Evolutionary conservation across 2,888 invertebrate genomes (phyloP), one percentile per base, ranked within the genome.

Genomic region (Cheilosia vernalis): DNA sequence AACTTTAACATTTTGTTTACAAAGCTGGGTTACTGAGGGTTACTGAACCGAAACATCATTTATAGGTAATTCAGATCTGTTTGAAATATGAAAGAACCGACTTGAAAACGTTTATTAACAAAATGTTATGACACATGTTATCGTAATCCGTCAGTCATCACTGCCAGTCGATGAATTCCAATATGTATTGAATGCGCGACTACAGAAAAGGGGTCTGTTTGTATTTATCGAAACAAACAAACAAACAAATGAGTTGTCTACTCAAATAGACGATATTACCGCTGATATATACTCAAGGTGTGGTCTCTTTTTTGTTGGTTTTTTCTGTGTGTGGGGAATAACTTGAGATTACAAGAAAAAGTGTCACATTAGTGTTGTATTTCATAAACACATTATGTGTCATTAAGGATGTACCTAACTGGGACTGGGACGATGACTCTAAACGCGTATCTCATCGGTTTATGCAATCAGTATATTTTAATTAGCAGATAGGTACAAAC

Each of bases 181-280:
- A 76, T 76, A 76, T 67, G 42, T 67, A 67, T 76, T 51, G 58
- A 76, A 30, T 37, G 51, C 37, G 67, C 66, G 64, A 37, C 76
- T 58, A 33, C 58, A 67, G 17, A 58, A 30, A 49, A 51, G 44
- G 47, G 49, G 76, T 58, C 58, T 76, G 67, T 76, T 76, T 67
- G 67, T 66, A 67, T 51, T 21, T 51, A 67, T 49, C 67, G 37
- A 66, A 58, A 76, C 58, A 76, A 66, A 74, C 66, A 76, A 76
- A 67, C 49, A 76, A 76, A 67, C 49, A 76, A 58, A 76, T 76
- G 74, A 58, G 33, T 66, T 76, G 74, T 76, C 74, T 76, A 66
- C 47, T 58, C 66, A 76, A 56, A 76, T 42, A 67, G 21, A 42
- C 47, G 67, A 76, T 67, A 66, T 49, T 49, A 42, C 58, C 47